Percentiles rank a stretch among this genome's conserved stretches.
phyloP scores from a whole-genome alignment of 2,797 vertebrate species.

The Eurystomus glaucurus region DNA sequence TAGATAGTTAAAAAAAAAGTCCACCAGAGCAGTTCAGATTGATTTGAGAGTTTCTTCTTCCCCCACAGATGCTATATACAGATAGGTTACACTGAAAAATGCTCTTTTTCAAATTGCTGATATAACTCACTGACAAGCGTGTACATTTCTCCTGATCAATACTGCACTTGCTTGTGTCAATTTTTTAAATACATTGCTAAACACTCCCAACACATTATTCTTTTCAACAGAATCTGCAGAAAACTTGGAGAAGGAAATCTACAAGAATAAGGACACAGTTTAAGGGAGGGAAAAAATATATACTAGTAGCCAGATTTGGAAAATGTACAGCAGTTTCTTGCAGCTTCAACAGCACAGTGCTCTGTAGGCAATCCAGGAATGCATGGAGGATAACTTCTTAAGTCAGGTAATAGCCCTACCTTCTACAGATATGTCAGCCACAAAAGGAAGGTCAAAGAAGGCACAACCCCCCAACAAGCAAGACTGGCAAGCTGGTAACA shows the following conservation, averaged over 20 bases:
- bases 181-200: not conserved
- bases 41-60: not conserved
- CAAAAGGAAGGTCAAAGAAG: too few species aligned
- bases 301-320: not conserved
- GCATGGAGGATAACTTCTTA: not conserved
- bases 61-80: not conserved
- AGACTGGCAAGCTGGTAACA: too few species aligned
- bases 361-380: not conserved
- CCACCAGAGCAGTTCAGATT: not conserved
- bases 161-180: not conserved
- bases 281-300: not conserved
- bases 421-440: too few species aligned
- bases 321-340: not conserved
- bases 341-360: not conserved
- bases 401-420: not conserved
- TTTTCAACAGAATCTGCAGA: not conserved
- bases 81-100: not conserved
- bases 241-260: not conserved
- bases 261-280: not conserved
- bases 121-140: not conserved
- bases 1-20: not conserved
- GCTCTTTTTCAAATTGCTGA: not conserved
- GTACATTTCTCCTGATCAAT: not conserved
- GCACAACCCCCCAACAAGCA: too few species aligned
- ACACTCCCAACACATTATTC: not conserved